These are phyloP conservation scores for Scomber scombrus DNA, from an alignment of 2,113 vertebrate species.

Conservation along the genomic window DNA sequence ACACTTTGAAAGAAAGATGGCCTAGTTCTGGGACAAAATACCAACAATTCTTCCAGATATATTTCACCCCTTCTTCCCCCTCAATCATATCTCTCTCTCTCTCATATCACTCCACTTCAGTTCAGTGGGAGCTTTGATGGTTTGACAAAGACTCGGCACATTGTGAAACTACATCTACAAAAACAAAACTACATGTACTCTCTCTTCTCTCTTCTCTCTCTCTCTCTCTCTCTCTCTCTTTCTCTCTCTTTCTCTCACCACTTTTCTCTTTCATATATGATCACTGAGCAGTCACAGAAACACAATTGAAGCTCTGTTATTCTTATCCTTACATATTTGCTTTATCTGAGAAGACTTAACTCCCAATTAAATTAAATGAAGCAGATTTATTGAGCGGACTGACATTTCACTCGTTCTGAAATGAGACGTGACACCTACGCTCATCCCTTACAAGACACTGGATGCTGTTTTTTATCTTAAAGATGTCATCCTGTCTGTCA, in stretches of 20 bases:
- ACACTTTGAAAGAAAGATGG: conserved; percentile 26
- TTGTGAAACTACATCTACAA: neutral
- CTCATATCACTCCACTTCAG: neutral
- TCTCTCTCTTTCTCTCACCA: too few species aligned
- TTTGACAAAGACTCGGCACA: neutral
- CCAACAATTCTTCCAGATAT: conserved; percentile 20
- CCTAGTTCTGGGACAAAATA: conserved; percentile 40
- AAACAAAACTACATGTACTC: neutral
- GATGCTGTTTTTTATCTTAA: too few species aligned
- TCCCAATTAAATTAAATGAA: conserved; percentile 34
- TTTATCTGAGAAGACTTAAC: neutral
- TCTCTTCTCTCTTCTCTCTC: neutral
- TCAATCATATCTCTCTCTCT: conserved; percentile 1
- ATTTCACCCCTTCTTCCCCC: neutral
- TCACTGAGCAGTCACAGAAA: neutral
- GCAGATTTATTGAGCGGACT: conserved; percentile 9
- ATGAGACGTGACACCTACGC: conserved; percentile 35
- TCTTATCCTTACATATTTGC: neutral
- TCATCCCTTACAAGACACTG: neutral
- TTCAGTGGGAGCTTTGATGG: neutral
- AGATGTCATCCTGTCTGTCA: too few species aligned
- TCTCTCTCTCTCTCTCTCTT: too few species aligned
- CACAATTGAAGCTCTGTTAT: neutral
- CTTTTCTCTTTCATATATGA: neutral
- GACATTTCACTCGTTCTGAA: conserved; percentile 3